phyloP scores from a whole-genome alignment of 2,797 vertebrate species.

The Phoxinus dragarum region DNA sequence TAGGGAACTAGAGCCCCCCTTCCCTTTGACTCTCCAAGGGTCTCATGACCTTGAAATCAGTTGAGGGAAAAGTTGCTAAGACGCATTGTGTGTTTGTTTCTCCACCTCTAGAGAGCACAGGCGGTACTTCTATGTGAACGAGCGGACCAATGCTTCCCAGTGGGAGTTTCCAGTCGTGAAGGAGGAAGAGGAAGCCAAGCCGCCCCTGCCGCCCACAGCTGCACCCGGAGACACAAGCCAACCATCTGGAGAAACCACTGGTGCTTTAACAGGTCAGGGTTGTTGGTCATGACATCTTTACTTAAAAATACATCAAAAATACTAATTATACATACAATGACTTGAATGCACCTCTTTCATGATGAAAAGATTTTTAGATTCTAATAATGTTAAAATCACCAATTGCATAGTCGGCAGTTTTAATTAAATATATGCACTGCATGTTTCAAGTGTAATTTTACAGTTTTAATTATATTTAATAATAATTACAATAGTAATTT shows the following conservation, averaged over 20 bases:
- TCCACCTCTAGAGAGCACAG: constrained; percentile 99
- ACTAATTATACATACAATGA: background rate
- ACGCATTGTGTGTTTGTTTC: constrained; percentile 90
- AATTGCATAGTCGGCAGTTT: background rate
- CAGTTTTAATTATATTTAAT: background rate
- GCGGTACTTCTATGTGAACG: constrained; percentile 99
- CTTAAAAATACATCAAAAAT: background rate
- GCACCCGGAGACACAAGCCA: constrained; percentile 74
- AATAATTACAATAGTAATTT: no score
- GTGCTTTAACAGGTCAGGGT: constrained; percentile 49
- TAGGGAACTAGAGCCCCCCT: constrained; percentile 68
- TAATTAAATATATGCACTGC: background rate
- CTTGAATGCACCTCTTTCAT: background rate
- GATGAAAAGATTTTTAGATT: background rate
- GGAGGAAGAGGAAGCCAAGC: constrained; percentile 81
- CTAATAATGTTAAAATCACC: background rate
- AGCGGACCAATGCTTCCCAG: constrained; percentile 92
- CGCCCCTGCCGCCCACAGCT: constrained; percentile 74
- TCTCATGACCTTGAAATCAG: constrained; percentile 67
- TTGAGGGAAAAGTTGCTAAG: constrained; percentile 69
- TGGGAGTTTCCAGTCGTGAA: constrained; percentile 97
- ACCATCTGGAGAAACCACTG: constrained; percentile 48
- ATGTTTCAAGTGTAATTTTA: background rate
- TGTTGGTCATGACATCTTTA: background rate
- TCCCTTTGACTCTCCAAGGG: constrained; percentile 71